Evolutionary conservation across 2,888 invertebrate species (phyloP), one percentile per base, ranked within the genome.

Genomic region (Shargacucullia verbasci): DNA sequence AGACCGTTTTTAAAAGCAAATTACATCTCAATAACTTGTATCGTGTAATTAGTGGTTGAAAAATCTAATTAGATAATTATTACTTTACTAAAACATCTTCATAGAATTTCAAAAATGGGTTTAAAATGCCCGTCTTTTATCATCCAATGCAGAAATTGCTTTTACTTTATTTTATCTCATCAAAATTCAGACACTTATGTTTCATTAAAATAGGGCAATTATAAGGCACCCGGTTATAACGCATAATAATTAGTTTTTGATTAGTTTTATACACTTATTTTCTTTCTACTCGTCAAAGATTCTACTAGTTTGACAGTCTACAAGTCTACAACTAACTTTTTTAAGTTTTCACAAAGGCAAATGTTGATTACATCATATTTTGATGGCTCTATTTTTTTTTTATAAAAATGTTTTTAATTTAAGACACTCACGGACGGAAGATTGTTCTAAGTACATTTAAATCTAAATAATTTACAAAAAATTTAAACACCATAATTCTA

Each of bases 381-480:
- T 10, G 31, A 50, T 8, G n/a, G 34, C 0, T 6, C 0, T 6
- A 25, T 35, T 35, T 46, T 15, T 15, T 65, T 38, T 11, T 8
- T 38, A 15, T 12, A 29, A 47, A 54, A 45, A 59, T 7, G 12
- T 54, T 52, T 63, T 29, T n/a, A 25, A 39, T 2, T 47, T 59
- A 75, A 74, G 75, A 69, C 77, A 78, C 79, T 73, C 61, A 50
- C 70, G 88, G 87, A 88, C 87, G 87, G 85, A 84, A 86, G 80
- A 79, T 64, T 64, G 59, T 57, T 53, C 60, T 76, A n/a, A n/a
- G n/a, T n/a, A 72, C 46, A 47, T 58, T 49, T 40, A 59, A 64
- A 62, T 64, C 58, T 61, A n/a, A n/a, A 69, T 60, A 54, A 14
- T 53, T 64, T 66, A 57, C 40, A 61, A 50, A 60, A n/a, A 43